These are phyloP conservation scores for Drosophila arizonae DNA, from an alignment of 1,140 invertebrate genomes.

Conservation along the genomic window DNA sequence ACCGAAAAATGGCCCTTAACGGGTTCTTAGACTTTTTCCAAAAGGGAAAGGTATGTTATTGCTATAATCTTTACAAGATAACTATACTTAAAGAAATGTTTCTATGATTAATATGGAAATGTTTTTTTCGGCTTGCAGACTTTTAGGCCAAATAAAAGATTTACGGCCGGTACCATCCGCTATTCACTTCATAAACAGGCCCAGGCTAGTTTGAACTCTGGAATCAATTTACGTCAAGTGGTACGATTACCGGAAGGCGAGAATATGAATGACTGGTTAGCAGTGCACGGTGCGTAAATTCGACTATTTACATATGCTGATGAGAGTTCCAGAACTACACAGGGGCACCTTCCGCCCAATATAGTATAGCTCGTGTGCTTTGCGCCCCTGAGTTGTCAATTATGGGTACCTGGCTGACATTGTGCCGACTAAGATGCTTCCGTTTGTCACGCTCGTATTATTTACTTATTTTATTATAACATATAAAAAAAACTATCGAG, in stretches of 20 bases:
- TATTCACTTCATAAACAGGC: constrained; percentile 97
- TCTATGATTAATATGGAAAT: not conserved
- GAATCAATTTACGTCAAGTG: constrained; percentile 93
- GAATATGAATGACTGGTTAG: constrained; percentile 96
- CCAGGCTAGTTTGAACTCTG: constrained; percentile 96
- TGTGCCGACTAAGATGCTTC: too few species aligned
- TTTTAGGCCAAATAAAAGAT: constrained; percentile 95
- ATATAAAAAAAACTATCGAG: too few species aligned
- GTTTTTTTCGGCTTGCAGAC: constrained; percentile 85
- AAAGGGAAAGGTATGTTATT: constrained; percentile 87
- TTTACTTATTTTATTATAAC: too few species aligned
- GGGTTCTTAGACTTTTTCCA: constrained; percentile 92
- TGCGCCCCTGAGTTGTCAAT: too few species aligned
- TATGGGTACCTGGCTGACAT: too few species aligned
- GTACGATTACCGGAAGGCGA: constrained; percentile 94
- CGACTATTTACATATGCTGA: too few species aligned
- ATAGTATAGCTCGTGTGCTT: too few species aligned
- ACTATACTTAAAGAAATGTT: not conserved
- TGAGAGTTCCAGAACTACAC: too few species aligned
- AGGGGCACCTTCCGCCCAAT: too few species aligned
- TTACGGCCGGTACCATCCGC: constrained; percentile 94
- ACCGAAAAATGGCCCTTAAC: constrained; percentile 85
- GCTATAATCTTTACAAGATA: not conserved
- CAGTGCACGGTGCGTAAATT: constrained; percentile 91
- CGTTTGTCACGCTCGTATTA: too few species aligned